These are phyloP conservation scores for Stylophora pistillata DNA, from an alignment of 64 coral and sea anemone species.

Conservation along the genomic window DNA sequence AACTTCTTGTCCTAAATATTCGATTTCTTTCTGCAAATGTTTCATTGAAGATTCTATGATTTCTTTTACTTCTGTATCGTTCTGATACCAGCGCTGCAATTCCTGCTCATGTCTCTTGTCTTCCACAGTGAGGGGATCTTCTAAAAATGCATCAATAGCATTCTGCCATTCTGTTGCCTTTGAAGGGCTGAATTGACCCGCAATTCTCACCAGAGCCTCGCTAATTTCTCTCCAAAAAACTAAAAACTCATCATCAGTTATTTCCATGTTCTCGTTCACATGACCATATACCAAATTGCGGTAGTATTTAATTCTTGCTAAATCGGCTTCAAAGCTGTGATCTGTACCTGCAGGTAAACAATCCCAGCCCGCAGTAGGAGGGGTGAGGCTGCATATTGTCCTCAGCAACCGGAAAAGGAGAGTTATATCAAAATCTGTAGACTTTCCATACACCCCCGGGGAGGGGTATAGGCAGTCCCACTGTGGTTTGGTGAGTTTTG, in stretches of 20 bases:
- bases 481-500: constrained; percentile 7
- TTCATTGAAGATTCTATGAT: background rate
- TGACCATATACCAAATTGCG: background rate
- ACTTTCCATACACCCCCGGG: constrained; percentile 33
- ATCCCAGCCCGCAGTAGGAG: background rate
- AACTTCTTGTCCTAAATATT: background rate
- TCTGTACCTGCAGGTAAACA: background rate
- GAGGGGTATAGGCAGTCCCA: constrained; percentile 36
- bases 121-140: background rate
- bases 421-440: constrained; percentile 25
- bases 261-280: background rate
- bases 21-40: background rate
- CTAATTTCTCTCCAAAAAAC: constrained; percentile 10
- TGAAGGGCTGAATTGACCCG: background rate
- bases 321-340: background rate
- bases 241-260: background rate
- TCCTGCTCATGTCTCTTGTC: background rate
- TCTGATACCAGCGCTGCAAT: background rate
- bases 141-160: background rate
- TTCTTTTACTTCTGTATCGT: background rate
- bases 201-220: constrained; percentile 19
- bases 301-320: constrained; percentile 19
- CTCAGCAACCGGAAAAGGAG: background rate
- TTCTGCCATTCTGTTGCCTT: background rate
- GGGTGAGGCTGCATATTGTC: background rate